Evolutionary conservation across 2,113 vertebrate species (phyloP).

Genomic region (Saguinus imperator): DNA sequence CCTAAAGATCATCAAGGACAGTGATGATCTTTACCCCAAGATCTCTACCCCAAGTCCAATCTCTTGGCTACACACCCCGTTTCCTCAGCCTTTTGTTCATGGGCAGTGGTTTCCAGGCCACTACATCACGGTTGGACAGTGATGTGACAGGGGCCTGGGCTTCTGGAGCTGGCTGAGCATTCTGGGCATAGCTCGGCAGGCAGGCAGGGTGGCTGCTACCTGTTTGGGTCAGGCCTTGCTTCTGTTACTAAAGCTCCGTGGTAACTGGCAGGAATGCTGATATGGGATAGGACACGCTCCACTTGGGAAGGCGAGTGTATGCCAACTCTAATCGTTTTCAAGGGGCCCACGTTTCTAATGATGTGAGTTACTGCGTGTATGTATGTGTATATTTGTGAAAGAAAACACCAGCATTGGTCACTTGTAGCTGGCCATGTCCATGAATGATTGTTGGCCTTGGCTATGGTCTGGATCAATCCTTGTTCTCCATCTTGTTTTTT

Average conservation of each 20-base stretch:
- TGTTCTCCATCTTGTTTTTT: neutral
- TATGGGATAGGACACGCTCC: neutral
- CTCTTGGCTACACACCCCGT: neutral
- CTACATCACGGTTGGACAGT: neutral
- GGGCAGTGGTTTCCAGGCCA: neutral
- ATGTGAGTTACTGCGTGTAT: neutral
- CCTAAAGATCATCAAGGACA: neutral
- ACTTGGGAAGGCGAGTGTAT: neutral
- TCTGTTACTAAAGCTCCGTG: neutral
- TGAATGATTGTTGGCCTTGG: neutral
- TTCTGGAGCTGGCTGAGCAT: neutral
- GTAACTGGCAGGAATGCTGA: neutral
- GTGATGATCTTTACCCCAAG: too few species aligned
- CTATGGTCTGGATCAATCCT: neutral
- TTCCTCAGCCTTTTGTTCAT: neutral
- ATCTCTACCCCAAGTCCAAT: neutral
- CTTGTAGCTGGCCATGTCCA: neutral
- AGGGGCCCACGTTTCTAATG: neutral
- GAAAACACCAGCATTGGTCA: neutral
- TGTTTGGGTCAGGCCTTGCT: neutral
- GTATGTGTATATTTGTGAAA: neutral
- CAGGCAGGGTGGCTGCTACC: neutral
- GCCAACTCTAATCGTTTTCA: neutral
- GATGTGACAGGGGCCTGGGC: neutral
- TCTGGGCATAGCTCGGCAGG: neutral